Base-by-base conservation (phyloP, 2,797 vertebrate genomes). In the Phalloptychus januarius region DNA sequence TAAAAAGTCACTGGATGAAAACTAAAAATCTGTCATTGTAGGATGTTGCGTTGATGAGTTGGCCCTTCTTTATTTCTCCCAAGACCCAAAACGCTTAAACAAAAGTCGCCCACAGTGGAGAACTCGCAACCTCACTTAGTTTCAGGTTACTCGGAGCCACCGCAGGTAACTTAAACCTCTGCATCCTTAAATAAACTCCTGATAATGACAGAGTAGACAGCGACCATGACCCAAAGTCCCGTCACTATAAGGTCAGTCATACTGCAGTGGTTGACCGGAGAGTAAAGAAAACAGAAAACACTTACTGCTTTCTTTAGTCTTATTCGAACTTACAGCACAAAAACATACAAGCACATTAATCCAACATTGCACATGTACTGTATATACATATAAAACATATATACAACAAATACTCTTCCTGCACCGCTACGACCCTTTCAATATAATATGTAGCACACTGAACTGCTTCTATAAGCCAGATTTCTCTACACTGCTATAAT, bases 371-470 rank as follows among this genome's bases (percentile, higher is more conserved):
- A 80, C 12, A 73, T 54, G 28, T 16, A 75, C 52, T 73, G 79
- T 81, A 82, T 50, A 79, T 73, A 76, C 42, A 79, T 71, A 76
- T 45, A 83, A 36, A 58, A 77, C 71, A 81, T 28, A 31, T 28
- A 73, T 28, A 73, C 40, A 74, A 58, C 54, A 63, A 78, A 77
- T 71, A 72, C 42, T 31, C 15, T 46, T 70, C 8, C 28, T 56
- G 67, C 56, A 20, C 48, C 33, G 46, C 4, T 56, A 40, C 38
- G 23, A 40, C n/a, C 33, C 54, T 45, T 20, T 84, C 54, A 5
- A 83, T 86, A 85, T 89, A 94, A 85, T 89, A 94, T 93, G 92
- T 95, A 95, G 93, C 93, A 93, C 95, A 94, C 86, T 81, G 91
- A 94, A 87, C 90, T 84, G 90, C 89, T 94, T 87, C 88, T 79